Percentiles rank a stretch among this genome's conserved stretches.
Conservation (phyloP, 1,140 invertebrate species). For the Fragariocoptes setiger region DNA sequence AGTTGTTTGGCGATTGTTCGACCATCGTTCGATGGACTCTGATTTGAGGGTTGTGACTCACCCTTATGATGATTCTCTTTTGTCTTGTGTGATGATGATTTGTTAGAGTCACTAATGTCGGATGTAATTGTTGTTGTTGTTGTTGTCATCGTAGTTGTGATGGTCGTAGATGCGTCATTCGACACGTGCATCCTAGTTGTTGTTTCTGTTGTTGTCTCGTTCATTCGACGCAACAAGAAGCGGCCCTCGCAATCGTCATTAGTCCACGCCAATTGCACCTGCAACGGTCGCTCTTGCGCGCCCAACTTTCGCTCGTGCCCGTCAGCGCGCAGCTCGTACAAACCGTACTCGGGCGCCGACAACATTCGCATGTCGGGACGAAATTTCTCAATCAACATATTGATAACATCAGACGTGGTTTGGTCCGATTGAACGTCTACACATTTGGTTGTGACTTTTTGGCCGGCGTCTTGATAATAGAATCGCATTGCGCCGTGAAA, state of each 20-base stretch:
- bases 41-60: constrained; percentile 1
- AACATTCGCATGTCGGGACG: constrained; percentile 96
- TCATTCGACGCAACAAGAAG: constrained; percentile 62
- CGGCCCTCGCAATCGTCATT: constrained; percentile 85
- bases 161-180: too few relatives aligned
- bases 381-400: constrained; percentile 92
- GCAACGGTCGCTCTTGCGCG: constrained; percentile 61
- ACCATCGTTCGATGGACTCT: constrained; percentile 16
- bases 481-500: constrained; percentile 98
- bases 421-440: constrained; percentile 83
- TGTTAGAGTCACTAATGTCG: too few relatives aligned
- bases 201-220: constrained; percentile 25
- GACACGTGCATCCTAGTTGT: constrained; percentile 65
- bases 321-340: constrained; percentile 89
- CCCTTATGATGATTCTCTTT: constrained; percentile 33
- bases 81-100: constrained; percentile 92
- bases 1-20: constrained; percentile 48
- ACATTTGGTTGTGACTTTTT: constrained; percentile 96
- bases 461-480: constrained; percentile 87
- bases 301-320: constrained; percentile 64
- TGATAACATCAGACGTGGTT: constrained; percentile 69
- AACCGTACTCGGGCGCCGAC: constrained; percentile 66
- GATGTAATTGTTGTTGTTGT: constrained; percentile 25
- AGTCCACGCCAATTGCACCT: constrained; percentile 97
- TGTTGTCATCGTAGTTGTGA: too few relatives aligned